These are phyloP conservation scores for Bedellia somnulentella DNA, from an alignment of 2,888 invertebrate genomes.

Conservation along the genomic window DNA sequence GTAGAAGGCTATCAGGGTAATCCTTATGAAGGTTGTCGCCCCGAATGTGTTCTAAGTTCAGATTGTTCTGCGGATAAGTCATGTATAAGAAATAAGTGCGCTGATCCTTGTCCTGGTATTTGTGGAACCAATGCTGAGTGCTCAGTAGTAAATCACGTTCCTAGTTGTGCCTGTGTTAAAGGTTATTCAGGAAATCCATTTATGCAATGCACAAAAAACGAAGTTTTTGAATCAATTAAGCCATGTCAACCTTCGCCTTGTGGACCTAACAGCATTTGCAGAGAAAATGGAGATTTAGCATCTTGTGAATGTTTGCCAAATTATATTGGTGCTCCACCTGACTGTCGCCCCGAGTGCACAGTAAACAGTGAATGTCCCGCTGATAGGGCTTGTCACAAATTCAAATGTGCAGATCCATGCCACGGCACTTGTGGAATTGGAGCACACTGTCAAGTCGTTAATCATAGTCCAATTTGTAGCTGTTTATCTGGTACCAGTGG, in stretches of 20 bases:
- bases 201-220: conserved; percentile 31
- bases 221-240: conserved; percentile 33
- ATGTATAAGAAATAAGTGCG: conserved; percentile 81
- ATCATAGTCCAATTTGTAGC: conserved; percentile 79
- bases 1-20: conserved; percentile 81
- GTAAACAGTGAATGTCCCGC: conserved; percentile 76
- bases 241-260: conserved; percentile 78
- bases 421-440: conserved; percentile 71
- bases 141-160: conserved; percentile 81
- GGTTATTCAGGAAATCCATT: conserved; percentile 76
- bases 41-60: conserved; percentile 84
- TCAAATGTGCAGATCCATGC: conserved; percentile 81
- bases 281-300: conserved; percentile 71
- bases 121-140: conserved; percentile 85
- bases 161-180: conserved; percentile 77
- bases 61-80: conserved; percentile 83
- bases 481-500: conserved; percentile 69
- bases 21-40: conserved; percentile 83
- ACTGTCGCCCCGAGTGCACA: conserved; percentile 76
- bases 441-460: conserved; percentile 74
- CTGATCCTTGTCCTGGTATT: conserved; percentile 83
- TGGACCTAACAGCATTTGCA: conserved; percentile 76
- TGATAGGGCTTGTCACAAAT: conserved; percentile 74
- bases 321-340: conserved; percentile 71
- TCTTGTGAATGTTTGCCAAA: conserved; percentile 72